Evolutionary conservation across 1,140 invertebrate species (phyloP).

Genomic region (Platorchestia sp.): DNA sequence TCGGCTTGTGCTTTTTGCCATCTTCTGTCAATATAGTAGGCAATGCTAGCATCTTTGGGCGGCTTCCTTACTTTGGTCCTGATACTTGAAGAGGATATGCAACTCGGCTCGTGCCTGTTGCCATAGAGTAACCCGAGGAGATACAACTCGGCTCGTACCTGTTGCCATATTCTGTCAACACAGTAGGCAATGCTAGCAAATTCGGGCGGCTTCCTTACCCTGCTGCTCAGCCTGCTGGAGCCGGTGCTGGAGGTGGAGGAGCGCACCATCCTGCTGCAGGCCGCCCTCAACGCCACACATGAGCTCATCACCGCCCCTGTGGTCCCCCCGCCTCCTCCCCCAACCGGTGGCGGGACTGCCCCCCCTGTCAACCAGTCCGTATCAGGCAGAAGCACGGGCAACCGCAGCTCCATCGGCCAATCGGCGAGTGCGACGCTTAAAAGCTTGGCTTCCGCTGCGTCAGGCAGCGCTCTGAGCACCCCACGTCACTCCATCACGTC

Average conservation of each 20-base stretch:
- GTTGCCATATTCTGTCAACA: background rate
- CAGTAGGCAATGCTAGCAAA: background rate
- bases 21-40: too few relatives aligned
- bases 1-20: too few relatives aligned
- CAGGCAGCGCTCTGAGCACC: slow-evolving; percentile 14
- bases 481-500: slow-evolving; percentile 24
- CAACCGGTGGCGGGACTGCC: background rate
- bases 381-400: background rate
- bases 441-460: background rate
- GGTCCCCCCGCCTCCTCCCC: background rate
- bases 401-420: background rate
- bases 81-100: too few relatives aligned
- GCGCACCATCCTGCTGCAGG: slow-evolving; percentile 64
- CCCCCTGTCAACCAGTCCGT: background rate
- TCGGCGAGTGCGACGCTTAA: background rate
- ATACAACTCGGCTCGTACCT: background rate
- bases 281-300: slow-evolving; percentile 60
- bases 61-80: too few relatives aligned
- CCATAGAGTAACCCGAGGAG: too few relatives aligned
- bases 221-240: slow-evolving; percentile 58
- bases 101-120: too few relatives aligned
- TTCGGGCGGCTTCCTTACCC: slow-evolving; percentile 59
- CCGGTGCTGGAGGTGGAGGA: slow-evolving; percentile 65
- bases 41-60: too few relatives aligned
- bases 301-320: slow-evolving; percentile 51